Base-by-base conservation (phyloP, 2,888 invertebrate genomes). In the Papilio gigon region DNA sequence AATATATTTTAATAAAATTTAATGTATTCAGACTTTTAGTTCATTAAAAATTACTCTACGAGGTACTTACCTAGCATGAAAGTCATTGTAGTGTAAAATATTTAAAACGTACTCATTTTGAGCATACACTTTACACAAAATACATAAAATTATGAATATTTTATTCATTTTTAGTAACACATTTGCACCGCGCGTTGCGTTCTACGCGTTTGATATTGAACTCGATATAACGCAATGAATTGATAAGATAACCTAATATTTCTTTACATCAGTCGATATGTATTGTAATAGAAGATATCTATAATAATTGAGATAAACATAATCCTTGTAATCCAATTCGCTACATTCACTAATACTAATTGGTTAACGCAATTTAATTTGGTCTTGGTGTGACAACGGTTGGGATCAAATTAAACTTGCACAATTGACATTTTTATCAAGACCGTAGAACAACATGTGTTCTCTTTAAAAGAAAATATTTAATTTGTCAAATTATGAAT, bases 41-140 rank as follows among this genome's bases (percentile, higher is more conserved):
- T n/a, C n/a, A n/a, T n/a, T n/a, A n/a, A n/a, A n/a, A n/a, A n/a
- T n/a, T n/a, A n/a, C n/a, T n/a, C n/a, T n/a, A n/a, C n/a, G n/a
- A n/a, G n/a, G 12, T 8, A 42, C 75, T 77, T 76, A 89, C 90
- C 90, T 84, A 5, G 90, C 90, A 75, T 90, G 90, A 72, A 90
- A 90, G 73, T 90, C 90, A 80, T 90, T 90, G 64, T 88, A 89
- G 76, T 91, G 90, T 30, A 91, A 67, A 70, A 91, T 87, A 72
- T 90, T 90, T 40, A 91, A 74, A 0, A 80, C 77, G 74, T 82
- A 89, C 61, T 75, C 73, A 67, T 73, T 72, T 78, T 84, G 73
- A 40, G 77, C 80, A 75, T 71, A 42, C 0, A 76, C 74, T 11
- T 75, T 65, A 56, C 68, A 65, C 0, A 82, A 58, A 9, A 75